A percentile compares a stretch with the other conserved stretches of the same genome.
phyloP scores from a whole-genome alignment of 2,888 invertebrate species.

The Erpobdella octoculata region DNA sequence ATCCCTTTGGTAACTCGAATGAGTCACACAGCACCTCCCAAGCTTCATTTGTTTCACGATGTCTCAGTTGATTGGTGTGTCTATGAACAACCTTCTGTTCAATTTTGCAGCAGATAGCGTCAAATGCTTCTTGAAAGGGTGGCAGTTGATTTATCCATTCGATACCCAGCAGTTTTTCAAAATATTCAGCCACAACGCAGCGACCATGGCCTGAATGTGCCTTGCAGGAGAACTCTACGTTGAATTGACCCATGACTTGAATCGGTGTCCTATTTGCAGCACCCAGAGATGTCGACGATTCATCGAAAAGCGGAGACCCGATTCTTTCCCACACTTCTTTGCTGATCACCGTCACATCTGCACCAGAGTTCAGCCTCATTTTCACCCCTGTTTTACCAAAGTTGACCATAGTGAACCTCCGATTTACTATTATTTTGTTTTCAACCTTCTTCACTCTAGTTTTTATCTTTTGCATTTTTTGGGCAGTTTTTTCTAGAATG shows the following conservation, averaged over 20 bases:
- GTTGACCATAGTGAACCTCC: background rate
- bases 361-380: background rate
- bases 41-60: too few relatives aligned
- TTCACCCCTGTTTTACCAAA: too few relatives aligned
- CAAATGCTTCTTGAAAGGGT: background rate
- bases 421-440: too few relatives aligned
- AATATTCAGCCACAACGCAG: background rate
- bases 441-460: too few relatives aligned
- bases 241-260: background rate
- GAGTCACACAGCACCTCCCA: too few relatives aligned
- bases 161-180: background rate
- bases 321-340: too few relatives aligned
- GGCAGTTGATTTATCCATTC: constrained; percentile 9
- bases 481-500: too few relatives aligned
- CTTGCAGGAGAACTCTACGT: background rate
- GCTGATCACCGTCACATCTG: background rate
- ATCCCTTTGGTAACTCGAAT: too few relatives aligned
- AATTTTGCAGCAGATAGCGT: background rate
- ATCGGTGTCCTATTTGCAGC: background rate
- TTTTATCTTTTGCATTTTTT: too few relatives aligned
- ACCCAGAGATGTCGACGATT: background rate
- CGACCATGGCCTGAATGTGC: background rate
- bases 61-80: too few relatives aligned
- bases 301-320: background rate
- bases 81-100: too few relatives aligned